phyloP scores from a whole-genome alignment of 1,140 invertebrate species.

The Conus ventricosus region DNA sequence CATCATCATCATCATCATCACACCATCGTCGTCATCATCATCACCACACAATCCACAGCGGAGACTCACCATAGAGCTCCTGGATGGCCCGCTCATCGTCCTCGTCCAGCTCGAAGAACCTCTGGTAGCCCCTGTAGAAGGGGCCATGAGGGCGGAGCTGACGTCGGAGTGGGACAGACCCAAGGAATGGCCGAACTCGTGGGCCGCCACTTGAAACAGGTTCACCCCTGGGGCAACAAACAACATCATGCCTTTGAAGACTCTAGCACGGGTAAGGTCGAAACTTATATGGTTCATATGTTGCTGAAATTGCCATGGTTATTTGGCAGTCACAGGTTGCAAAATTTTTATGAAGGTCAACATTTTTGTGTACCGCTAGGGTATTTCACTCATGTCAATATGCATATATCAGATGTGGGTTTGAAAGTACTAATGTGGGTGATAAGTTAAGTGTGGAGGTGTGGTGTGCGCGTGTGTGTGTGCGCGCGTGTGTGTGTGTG shows the following conservation, averaged over 20 bases:
- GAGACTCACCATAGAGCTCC: conserved; percentile 74
- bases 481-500: no score
- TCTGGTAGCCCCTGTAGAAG: conserved; percentile 78
- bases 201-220: conserved; percentile 74
- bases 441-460: no score
- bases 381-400: no score
- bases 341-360: no score
- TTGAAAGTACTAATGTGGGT: no score
- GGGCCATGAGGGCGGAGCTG: conserved; percentile 73
- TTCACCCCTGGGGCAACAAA: conserved; percentile 64
- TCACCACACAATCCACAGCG: not conserved
- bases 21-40: not conserved
- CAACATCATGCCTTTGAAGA: not conserved
- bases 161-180: conserved; percentile 74
- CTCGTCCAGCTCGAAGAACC: conserved; percentile 85
- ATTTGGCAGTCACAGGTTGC: no score
- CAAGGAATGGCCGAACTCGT: conserved; percentile 75
- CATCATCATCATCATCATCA: no score
- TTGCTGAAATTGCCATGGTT: no score
- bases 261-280: not conserved
- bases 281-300: not conserved
- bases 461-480: no score
- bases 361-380: no score
- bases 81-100: conserved; percentile 90
- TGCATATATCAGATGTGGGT: no score